Conservation (phyloP, 2,797 vertebrate genomes). For the Huso huso region DNA sequence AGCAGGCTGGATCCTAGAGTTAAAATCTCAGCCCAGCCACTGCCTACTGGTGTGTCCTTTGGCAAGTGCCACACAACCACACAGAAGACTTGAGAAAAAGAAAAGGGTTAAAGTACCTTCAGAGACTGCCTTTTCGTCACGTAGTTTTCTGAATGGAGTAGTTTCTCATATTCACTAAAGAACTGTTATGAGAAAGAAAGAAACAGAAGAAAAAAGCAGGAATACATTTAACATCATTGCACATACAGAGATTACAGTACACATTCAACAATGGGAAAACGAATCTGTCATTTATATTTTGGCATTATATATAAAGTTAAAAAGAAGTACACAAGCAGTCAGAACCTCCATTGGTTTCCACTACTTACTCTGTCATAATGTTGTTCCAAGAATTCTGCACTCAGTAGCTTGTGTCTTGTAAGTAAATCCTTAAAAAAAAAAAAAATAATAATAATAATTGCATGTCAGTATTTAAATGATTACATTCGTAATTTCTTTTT, state of each 20-base stretch:
- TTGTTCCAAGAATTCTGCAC: slow-evolving; percentile 93
- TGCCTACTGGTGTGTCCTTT: no score
- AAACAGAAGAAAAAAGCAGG: no score
- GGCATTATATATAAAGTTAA: no score
- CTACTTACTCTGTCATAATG: slow-evolving; percentile 89
- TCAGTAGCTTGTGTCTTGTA: slow-evolving; percentile 95
- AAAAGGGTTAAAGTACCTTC: slow-evolving; percentile 61
- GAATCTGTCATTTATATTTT: no score
- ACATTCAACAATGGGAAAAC: no score
- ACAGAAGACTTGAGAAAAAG: no score
- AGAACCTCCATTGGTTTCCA: background rate
- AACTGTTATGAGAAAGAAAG: slow-evolving; percentile 53
- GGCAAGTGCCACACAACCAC: no score
- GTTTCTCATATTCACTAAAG: slow-evolving; percentile 95
- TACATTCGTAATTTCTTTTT: background rate
- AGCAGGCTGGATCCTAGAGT: no score
- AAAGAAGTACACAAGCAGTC: no score
- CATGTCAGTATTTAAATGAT: background rate
- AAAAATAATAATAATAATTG: slow-evolving; percentile 17
- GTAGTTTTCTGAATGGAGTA: slow-evolving; percentile 96
- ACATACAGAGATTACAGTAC: no score
- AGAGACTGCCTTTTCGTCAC: slow-evolving; percentile 95
- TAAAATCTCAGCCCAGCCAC: no score
- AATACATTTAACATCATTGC: no score
- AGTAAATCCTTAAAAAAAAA: slow-evolving; percentile 78